Base-by-base conservation (phyloP, 2,797 vertebrate species). In the Craterocephalus amniculus region DNA sequence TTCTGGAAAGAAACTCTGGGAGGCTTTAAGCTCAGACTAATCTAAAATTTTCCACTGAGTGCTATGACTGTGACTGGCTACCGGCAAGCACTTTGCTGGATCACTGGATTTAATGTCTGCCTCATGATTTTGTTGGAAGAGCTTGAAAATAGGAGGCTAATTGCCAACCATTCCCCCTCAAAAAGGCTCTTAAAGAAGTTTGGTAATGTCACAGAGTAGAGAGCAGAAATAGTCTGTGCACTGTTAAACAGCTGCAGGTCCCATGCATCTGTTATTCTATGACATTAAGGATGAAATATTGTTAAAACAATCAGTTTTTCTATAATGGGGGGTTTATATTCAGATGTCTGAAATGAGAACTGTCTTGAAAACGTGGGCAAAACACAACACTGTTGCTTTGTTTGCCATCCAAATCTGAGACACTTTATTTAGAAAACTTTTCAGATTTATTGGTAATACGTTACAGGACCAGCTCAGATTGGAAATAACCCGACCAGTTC, bases 1-100 rank as follows among this genome's bases (percentile, higher is more conserved):
- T 49, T 83, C 56, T 68, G 67, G 79, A 70, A 48, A 76, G 27
- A 72, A 66, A 69, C 56, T 79, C 66, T 68, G 56, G 38, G 59
- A 62, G 52, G 64, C 54, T 36, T 68, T 74, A 43, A 66, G 34
- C 52, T 66, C 10, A 32, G 26, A 43, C 16, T 63, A 58, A 78
- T 75, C 9, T 52, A 32, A 55, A 38, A 51, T 70, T 62, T 76
- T 63, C 18, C 52, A 56, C 22, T 66, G 52, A 63, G 74, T 9
- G 1, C n/a, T 26, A 36, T 20, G 43, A 32, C 34, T 57, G 62
- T 66, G 5, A 11, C 52, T 67, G 32, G 48, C 58, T 68, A 29
- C 43, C 57, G 69, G 74, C 63, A 55, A 68, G 27, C 22, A 43
- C 54, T 84, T 74, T 76, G 31, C 78, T 61, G 77, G 57, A 48